Evolutionary conservation across 2,113 vertebrate species (phyloP), one percentile per base, ranked within the genome.

Genomic region (Camarhynchus parvulus): DNA sequence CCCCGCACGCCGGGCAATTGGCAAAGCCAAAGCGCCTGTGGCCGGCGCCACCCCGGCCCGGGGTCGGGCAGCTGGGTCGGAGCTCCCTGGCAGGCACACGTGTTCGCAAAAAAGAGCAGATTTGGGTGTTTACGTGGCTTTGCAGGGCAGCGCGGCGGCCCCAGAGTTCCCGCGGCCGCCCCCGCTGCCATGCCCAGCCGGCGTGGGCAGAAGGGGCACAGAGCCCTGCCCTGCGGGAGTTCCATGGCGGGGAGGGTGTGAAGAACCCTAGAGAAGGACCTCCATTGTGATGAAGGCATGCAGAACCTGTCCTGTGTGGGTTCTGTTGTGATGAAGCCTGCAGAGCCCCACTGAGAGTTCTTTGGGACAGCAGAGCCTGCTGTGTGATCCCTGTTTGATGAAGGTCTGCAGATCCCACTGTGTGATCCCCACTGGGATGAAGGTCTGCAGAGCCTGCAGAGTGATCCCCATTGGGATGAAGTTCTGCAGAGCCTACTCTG

Each of bases 41-140:
- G n/a, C 44, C 13, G 10, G 11, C 17, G 4, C 25, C 4, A 4
- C 55, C 27, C 8, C 9, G 30, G 19, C 5, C 27, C 7, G 12
- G 9, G 30, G 7, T 27, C 0, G 17, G 10, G 37, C 47, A 0
- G 59, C 0, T 6, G 24, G 0, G 1, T 7, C 1, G 20, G 58
- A 4, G 10, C 15, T 35, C 22, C 23, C 9, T 1, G 56, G 28
- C 39, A 3, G 20, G 13, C 30, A 4, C 11, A 0, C 0, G 4
- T 7, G 7, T 2, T 24, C 11, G 7, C n/a, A 6, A 2, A 3
- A 19, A 46, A 20, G 17, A 11, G 5, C 18, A 16, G 13, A 1
- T 33, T 0, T 7, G 6, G 33, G 31, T 20, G 1, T 1, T 24
- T 0, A 2, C 1, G 18, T 6, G n/a, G 44, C 9, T 20, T 22